Conservation (phyloP, 2,888 invertebrate genomes). For the Pollenia angustigena region DNA sequence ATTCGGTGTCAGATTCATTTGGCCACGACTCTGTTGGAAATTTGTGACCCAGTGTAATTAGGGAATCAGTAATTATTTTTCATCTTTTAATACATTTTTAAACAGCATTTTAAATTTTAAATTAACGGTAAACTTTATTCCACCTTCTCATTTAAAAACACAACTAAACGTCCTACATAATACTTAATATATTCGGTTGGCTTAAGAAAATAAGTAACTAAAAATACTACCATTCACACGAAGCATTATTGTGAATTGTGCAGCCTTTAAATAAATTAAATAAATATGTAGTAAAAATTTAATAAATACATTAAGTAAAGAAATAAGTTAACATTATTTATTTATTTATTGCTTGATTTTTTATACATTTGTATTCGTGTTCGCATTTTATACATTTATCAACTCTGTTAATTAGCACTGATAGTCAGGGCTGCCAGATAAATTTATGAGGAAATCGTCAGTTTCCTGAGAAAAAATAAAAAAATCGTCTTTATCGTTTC, state of each 20-base stretch:
- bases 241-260: slow-evolving; percentile 36
- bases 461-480: too few relatives aligned
- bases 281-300: neutral
- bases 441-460: too few relatives aligned
- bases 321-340: neutral
- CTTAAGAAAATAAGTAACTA: neutral
- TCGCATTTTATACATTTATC: neutral
- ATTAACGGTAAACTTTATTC: neutral
- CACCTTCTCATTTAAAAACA: slow-evolving; percentile 1
- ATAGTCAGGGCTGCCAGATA: too few relatives aligned
- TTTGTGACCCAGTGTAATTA: too few relatives aligned
- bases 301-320: neutral
- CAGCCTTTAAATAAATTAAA: neutral
- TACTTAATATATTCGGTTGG: neutral
- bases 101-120: neutral
- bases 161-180: neutral
- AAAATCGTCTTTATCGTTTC: too few relatives aligned
- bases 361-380: neutral
- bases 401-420: neutral
- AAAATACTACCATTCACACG: slow-evolving; percentile 14
- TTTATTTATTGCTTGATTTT: neutral
- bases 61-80: too few relatives aligned
- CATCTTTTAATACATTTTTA: neutral
- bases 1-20: too few relatives aligned
- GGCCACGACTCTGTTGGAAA: too few relatives aligned